A percentile compares a stretch with the other conserved stretches of the same genome.
Conservation (phyloP, 2,888 invertebrate genomes). For the Athalia rosae region DNA sequence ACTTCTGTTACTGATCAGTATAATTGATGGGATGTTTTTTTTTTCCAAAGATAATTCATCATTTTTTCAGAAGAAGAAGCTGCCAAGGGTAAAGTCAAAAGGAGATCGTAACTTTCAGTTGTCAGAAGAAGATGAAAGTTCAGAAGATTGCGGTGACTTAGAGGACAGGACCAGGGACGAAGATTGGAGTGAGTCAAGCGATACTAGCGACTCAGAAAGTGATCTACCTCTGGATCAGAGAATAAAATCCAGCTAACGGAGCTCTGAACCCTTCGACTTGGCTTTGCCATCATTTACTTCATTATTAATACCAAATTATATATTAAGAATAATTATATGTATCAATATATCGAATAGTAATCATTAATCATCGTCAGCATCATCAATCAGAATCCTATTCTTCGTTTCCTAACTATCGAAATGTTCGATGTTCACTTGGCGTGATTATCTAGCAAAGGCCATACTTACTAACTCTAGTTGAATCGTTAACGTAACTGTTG, state of each 20-base stretch:
- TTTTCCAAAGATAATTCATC: not conserved
- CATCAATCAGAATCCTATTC: too few relatives aligned
- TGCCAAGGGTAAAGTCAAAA: not conserved
- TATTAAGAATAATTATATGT: not conserved
- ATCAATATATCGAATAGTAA: not conserved
- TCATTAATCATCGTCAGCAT: too few relatives aligned
- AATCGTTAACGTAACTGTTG: too few relatives aligned
- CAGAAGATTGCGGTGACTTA: not conserved
- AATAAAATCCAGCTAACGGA: conserved; percentile 60
- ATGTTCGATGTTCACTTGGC: too few relatives aligned
- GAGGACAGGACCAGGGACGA: conserved; percentile 47
- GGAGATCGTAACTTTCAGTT: not conserved
- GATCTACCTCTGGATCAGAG: conserved; percentile 63
- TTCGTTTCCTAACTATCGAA: too few relatives aligned
- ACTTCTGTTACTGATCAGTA: not conserved
- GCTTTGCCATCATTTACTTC: not conserved
- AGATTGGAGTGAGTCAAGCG: conserved; percentile 51
- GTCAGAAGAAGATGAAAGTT: conserved; percentile 4
- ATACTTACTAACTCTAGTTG: too few relatives aligned
- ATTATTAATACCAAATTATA: conserved; percentile 5
- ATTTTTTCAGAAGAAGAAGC: conserved; percentile 27
- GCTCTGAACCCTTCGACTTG: not conserved
- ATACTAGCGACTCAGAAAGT: conserved; percentile 66
- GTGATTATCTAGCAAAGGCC: too few relatives aligned
- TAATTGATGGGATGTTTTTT: not conserved